Base-by-base conservation (phyloP, 2,888 invertebrate genomes). In the Gasteruption jaculator region DNA sequence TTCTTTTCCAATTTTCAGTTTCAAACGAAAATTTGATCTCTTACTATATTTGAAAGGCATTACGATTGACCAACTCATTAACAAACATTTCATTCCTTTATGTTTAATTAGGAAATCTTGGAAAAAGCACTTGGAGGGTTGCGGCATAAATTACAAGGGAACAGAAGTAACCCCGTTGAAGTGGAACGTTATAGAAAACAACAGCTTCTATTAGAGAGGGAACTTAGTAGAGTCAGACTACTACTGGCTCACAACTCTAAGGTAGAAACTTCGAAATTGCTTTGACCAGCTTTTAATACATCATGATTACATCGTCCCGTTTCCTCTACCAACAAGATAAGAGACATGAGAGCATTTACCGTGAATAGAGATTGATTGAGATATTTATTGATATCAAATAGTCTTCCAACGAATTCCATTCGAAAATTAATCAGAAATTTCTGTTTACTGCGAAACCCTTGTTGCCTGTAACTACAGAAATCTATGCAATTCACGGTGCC, bases 171-270 rank as follows among this genome's bases (percentile, higher is more conserved):
- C 63, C 79, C 82, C 14, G 75, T 76, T 44, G 82, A 81, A 50
- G 70, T 82, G 41, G 84, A 85, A 61, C 77, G 79, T 38, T 81
- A 85, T 50, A 74, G 79, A 53, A 80, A 82, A 54, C 85, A 86
- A 60, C 85, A 85, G 62, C 74, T 79, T 32, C 75, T 82, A 37
- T 69, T 87, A 43, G 86, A 87, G 69, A 78, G 83, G 44, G 92
- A 93, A 69, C 71, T 93, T 49, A 85, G 86, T 50, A 77, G 88
- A 45, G 90, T 92, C 41, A 85, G 91, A 70, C 82, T 86, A 48
- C 81, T 91, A 74, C 73, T 93, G 61, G 91, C 91, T 50, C 86
- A 90, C 74, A 90, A 91, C 77, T 91, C 91, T 60, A 91, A 91
- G 84, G 89, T 89, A 80, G 4, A 43, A 26, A 33, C 11, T 38